Percentiles rank a stretch among this genome's conserved stretches.
Conservation (phyloP, 2,797 vertebrate genomes). For the Darevskia nairensis region DNA sequence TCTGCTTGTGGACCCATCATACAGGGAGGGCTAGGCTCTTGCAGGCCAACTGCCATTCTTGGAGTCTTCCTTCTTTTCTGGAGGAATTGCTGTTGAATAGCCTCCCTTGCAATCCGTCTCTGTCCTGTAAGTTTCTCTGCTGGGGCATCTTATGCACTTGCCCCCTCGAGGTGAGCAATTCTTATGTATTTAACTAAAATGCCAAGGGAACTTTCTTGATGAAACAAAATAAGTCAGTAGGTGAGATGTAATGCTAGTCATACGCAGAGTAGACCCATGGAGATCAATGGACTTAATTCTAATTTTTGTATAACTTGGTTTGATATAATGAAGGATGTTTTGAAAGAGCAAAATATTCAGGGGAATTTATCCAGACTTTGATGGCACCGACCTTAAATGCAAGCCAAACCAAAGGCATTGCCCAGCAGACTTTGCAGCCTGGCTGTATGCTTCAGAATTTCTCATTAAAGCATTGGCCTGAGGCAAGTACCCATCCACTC, state of each 20-base stretch:
- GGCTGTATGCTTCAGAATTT: constrained; percentile 11
- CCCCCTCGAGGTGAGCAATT: too few relatives aligned
- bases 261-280: background rate
- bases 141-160: too few relatives aligned
- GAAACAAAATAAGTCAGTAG: background rate
- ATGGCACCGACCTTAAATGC: background rate
- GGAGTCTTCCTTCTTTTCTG: background rate
- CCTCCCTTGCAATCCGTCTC: background rate
- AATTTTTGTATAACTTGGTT: background rate
- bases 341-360: background rate
- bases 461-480: constrained; percentile 9
- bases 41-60: background rate
- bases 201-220: background rate
- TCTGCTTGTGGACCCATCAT: background rate
- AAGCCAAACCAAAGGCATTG: background rate
- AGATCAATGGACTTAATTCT: background rate
- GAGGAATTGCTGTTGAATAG: background rate
- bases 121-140: too few relatives aligned
- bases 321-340: background rate
- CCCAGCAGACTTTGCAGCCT: background rate
- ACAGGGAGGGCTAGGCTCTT: too few relatives aligned
- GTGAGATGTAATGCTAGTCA: background rate
- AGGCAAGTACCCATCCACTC: constrained; percentile 31
- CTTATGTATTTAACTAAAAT: background rate
- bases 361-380: background rate